Base-by-base conservation (phyloP, 1,140 invertebrate species). In the Gyrodactylus bullatarudis region DNA sequence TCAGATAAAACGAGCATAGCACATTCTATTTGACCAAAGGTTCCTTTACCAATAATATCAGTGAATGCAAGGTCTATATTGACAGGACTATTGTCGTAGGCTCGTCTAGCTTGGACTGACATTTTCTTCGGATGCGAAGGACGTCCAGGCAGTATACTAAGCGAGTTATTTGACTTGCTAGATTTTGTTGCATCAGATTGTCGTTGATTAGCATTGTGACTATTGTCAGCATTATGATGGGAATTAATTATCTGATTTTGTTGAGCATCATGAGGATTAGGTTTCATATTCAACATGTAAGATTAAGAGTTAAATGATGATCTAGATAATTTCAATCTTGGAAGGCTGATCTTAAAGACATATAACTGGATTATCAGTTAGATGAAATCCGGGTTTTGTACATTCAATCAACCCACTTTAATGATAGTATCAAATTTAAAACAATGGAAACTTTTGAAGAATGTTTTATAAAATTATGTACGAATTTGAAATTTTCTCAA, bases 11-110 rank as follows among this genome's bases (percentile, higher is more conserved):
- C 20, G 8, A 71, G 21, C 1, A 23, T 24, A 2, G 70, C 70
- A 20, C 24, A 23, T 71, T 71, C 70, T 20, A 71, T 71, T 23
- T 71, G 24, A 1, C 70, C 70, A 71, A 71, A 71, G 1, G 70
- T 71, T 26, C 70, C 70, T 26, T 71, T 21, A 25, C 70, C 70
- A 26, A 71, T 71, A 23, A 71, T 54, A n/a, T 54, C 34, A n/a
- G 34, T 54, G n/a, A 54, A 54, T 8, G 34, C n/a, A 16, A 54
- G n/a, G n/a, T 54, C 34, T 8, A 54, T 54, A 16, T 16, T 8
- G 34, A 54, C 34, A 8, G 8, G 34, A n/a, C n/a, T n/a, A n/a
- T 54, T 54, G n/a, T 54, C 34, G 34, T 54, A 54, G n/a, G 34
- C 34, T 16, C 34, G 8, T 54, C 34, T 54, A 8, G 34, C 34